Evolutionary conservation across 2,888 invertebrate species (phyloP).

Genomic region (Drosophila kambysellisi): DNA sequence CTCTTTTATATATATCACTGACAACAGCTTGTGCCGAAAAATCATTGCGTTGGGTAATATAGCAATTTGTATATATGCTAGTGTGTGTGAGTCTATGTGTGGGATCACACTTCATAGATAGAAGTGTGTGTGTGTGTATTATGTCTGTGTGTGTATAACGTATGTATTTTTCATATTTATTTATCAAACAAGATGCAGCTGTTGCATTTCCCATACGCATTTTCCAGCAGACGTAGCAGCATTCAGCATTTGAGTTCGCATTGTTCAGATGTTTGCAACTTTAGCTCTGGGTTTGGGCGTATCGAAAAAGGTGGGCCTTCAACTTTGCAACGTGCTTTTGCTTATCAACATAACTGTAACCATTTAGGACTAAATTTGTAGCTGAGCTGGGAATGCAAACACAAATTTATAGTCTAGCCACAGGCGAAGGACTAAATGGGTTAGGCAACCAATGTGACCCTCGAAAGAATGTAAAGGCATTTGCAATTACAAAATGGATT

Average conservation of each 20-base stretch:
- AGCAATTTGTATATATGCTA: slow-evolving; percentile 33
- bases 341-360: slow-evolving; percentile 34
- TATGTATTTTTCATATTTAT: slow-evolving; percentile 59
- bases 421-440: slow-evolving; percentile 28
- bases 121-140: not conserved
- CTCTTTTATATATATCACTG: slow-evolving; percentile 25
- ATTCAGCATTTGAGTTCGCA: slow-evolving; percentile 45
- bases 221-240: slow-evolving; percentile 28
- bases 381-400: slow-evolving; percentile 29
- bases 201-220: slow-evolving; percentile 75
- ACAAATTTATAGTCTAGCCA: slow-evolving; percentile 48
- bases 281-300: slow-evolving; percentile 6
- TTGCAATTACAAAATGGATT: slow-evolving; percentile 16
- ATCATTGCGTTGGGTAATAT: slow-evolving; percentile 50
- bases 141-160: not conserved
- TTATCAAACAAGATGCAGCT: slow-evolving; percentile 75
- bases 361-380: slow-evolving; percentile 26
- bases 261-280: slow-evolving; percentile 53
- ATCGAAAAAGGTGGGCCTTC: slow-evolving; percentile 26
- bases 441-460: not conserved
- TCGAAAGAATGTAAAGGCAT: slow-evolving; percentile 26
- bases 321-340: slow-evolving; percentile 32
- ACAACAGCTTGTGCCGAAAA: no score
- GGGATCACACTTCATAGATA: not conserved
- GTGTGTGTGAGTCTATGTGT: slow-evolving; percentile 5